A percentile compares a stretch with the other conserved stretches of the same genome.
These are phyloP conservation scores for Lycaena phlaeas DNA, from an alignment of 2,888 invertebrate genomes.

Conservation along the genomic window DNA sequence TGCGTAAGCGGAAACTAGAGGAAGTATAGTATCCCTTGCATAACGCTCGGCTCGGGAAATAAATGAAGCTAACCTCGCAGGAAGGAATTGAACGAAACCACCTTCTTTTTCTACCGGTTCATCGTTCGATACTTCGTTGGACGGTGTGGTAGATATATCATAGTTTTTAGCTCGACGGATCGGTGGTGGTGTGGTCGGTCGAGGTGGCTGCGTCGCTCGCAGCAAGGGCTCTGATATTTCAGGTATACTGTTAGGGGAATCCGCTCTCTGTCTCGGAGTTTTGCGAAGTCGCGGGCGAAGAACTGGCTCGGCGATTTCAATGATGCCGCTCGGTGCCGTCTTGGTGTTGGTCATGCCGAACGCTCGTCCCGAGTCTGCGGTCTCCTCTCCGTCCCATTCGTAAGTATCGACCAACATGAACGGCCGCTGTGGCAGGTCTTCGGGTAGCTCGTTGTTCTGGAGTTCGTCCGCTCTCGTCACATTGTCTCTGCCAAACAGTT, in stretches of 20 bases:
- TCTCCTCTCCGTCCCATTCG: constrained; percentile 64
- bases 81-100: constrained; percentile 81
- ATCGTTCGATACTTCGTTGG: constrained; percentile 44
- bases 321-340: constrained; percentile 50
- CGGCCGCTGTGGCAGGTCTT: constrained; percentile 46
- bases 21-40: constrained; percentile 83
- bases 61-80: constrained; percentile 83
- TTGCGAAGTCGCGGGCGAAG: constrained; percentile 75
- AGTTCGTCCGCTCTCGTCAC: constrained; percentile 42
- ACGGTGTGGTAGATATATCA: constrained; percentile 52
- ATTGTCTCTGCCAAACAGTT: constrained; percentile 29
- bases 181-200: constrained; percentile 36
- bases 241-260: constrained; percentile 55
- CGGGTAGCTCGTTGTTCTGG: constrained; percentile 56
- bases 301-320: constrained; percentile 84
- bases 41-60: constrained; percentile 87
- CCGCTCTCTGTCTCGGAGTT: constrained; percentile 65
- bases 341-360: constrained; percentile 73
- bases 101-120: constrained; percentile 51
- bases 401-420: constrained; percentile 58
- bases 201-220: constrained; percentile 55
- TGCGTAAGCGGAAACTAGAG: constrained; percentile 84
- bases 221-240: constrained; percentile 80
- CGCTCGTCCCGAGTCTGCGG: constrained; percentile 72
- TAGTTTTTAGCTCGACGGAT: constrained; percentile 57